These are phyloP conservation scores for Ondatra zibethicus DNA, from an alignment of 2,113 vertebrate species.

Conservation along the genomic window DNA sequence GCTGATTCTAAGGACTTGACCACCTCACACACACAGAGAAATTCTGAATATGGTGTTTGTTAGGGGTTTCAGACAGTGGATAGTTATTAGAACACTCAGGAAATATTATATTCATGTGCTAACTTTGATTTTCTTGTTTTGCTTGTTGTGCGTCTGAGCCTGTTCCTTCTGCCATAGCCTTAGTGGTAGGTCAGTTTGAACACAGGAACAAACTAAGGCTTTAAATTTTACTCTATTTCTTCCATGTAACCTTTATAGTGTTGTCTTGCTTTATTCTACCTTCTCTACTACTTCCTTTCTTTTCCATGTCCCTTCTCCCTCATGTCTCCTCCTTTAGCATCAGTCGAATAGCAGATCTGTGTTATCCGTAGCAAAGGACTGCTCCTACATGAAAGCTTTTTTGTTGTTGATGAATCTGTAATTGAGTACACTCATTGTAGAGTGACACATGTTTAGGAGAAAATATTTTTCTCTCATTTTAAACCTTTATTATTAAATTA, in stretches of 20 bases:
- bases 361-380: neutral
- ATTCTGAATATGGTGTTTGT: neutral
- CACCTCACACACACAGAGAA: too few relatives aligned
- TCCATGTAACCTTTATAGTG: neutral
- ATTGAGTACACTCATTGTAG: neutral
- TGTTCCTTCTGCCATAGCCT: neutral
- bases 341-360: neutral
- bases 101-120: neutral
- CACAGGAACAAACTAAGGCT: neutral
- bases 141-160: neutral
- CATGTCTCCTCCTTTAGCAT: neutral
- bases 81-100: neutral
- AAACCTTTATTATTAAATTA: neutral
- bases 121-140: neutral
- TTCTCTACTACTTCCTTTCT: neutral
- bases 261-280: neutral
- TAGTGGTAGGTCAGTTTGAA: neutral
- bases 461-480: neutral
- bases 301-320: neutral
- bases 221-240: neutral
- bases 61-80: neutral
- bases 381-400: neutral
- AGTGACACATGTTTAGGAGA: neutral
- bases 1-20: neutral
- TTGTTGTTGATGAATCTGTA: neutral